A percentile compares a stretch with the other conserved stretches of the same genome.
Evolutionary conservation across 1,140 invertebrate species (phyloP).

Genomic region (Lepidurus apus): DNA sequence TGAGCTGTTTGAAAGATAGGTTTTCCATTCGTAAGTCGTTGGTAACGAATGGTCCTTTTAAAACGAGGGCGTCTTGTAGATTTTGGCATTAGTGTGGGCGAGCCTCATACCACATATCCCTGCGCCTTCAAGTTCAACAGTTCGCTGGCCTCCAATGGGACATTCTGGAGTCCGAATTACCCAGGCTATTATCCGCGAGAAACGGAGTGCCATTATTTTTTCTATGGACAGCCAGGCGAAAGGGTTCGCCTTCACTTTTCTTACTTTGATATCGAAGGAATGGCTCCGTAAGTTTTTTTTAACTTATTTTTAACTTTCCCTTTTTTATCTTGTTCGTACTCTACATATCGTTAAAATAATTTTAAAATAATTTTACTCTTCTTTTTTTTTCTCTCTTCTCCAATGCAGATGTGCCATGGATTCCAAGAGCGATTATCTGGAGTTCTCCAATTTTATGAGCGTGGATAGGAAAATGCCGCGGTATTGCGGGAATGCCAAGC

Average conservation of each 20-base stretch:
- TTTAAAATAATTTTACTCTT: background rate
- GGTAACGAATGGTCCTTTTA: slow-evolving; percentile 21
- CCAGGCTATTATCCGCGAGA: slow-evolving; percentile 86
- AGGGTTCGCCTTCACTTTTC: slow-evolving; percentile 78
- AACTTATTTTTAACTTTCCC: slow-evolving; percentile 4
- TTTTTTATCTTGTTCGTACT: background rate
- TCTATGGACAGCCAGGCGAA: slow-evolving; percentile 73
- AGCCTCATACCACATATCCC: slow-evolving; percentile 64
- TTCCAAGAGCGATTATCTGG: slow-evolving; percentile 85
- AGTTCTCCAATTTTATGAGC: slow-evolving; percentile 78
- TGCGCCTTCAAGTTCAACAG: slow-evolving; percentile 65
- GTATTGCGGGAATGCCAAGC: slow-evolving; percentile 73
- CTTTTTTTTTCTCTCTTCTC: slow-evolving; percentile 34
- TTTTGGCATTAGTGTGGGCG: slow-evolving; percentile 68
- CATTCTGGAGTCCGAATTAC: slow-evolving; percentile 86
- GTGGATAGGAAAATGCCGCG: slow-evolving; percentile 76
- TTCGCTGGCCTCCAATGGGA: slow-evolving; percentile 63
- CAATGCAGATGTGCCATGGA: slow-evolving; percentile 69
- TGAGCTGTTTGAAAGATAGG: background rate
- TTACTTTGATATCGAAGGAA: slow-evolving; percentile 87
- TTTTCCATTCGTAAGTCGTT: background rate
- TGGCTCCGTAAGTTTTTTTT: slow-evolving; percentile 66
- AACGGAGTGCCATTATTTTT: slow-evolving; percentile 91
- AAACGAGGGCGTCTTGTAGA: slow-evolving; percentile 37
- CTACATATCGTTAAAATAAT: background rate